phyloP scores from a whole-genome alignment of 2,888 invertebrate genomes.

The Drosophila picticornis region DNA sequence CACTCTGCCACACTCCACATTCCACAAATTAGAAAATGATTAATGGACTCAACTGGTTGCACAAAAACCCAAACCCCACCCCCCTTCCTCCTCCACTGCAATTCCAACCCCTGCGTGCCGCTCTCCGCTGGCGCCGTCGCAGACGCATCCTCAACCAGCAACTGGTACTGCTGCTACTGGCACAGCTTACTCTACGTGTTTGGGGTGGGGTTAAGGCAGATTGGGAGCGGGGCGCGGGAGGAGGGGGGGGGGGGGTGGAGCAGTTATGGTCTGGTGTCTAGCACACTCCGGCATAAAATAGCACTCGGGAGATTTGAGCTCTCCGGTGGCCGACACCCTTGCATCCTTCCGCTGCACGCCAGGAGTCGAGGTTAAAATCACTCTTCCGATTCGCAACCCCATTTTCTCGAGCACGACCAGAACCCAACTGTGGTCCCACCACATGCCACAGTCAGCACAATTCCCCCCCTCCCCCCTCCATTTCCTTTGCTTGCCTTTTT shows the following conservation, averaged over 20 bases:
- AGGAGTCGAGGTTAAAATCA: constrained; percentile 72
- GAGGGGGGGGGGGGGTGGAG: neutral
- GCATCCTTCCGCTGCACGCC: constrained; percentile 46
- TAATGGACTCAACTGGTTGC: constrained; percentile 85
- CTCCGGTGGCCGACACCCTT: constrained; percentile 47
- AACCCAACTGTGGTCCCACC: neutral
- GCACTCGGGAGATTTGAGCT: constrained; percentile 81
- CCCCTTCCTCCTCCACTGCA: neutral
- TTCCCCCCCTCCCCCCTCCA: neutral
- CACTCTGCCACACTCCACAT: constrained; percentile 73
- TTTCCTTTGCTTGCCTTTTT: neutral
- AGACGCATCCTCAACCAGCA: constrained; percentile 65
- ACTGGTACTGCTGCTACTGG: constrained; percentile 50
- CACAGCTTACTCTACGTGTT: neutral
- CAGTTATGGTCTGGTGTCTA: constrained; percentile 61
- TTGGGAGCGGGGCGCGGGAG: too few species aligned
- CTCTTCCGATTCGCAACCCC: constrained; percentile 78
- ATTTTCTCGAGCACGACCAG: constrained; percentile 12
- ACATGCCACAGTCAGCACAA: constrained; percentile 19
- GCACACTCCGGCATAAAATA: constrained; percentile 83
- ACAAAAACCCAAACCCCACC: constrained; percentile 40
- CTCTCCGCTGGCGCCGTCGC: constrained; percentile 55
- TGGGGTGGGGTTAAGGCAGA: neutral
- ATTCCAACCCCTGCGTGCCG: neutral
- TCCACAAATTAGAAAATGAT: constrained; percentile 85